Percentiles rank a stretch among this genome's conserved stretches.
phyloP scores from a whole-genome alignment of 2,888 invertebrate genomes.

The Urechis unicinctus region DNA sequence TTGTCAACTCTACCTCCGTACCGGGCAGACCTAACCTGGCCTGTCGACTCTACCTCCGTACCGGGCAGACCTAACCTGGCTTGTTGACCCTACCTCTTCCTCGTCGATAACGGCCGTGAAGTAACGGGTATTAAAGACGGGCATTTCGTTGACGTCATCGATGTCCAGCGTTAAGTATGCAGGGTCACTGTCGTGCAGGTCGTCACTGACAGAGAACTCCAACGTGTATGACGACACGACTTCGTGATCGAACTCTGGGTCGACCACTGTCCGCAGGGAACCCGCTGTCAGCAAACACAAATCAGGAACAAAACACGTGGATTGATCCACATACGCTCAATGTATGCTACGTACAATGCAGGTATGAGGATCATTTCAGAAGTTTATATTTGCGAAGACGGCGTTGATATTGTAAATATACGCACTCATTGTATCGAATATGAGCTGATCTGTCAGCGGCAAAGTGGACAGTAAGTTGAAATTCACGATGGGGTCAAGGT shows the following conservation, averaged over 20 bases:
- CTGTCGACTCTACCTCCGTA: too few species aligned
- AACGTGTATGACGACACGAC: neutral
- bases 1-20: too few species aligned
- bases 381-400: neutral
- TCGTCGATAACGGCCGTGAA: neutral
- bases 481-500: neutral
- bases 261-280: neutral
- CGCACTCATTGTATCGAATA: neutral
- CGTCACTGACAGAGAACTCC: neutral
- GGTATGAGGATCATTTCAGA: too few species aligned
- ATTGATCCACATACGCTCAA: too few species aligned
- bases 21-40: too few species aligned
- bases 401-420: neutral
- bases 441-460: neutral
- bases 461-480: neutral
- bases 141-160: neutral
- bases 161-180: neutral
- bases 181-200: neutral
- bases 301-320: too few species aligned
- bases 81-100: too few species aligned
- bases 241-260: neutral
- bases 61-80: too few species aligned
- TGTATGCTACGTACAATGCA: too few species aligned
- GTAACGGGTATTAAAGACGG: neutral
- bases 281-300: too few species aligned